Evolutionary conservation across 2,797 vertebrate species (phyloP).

Genomic region (Hypotaenidia okinawae): DNA sequence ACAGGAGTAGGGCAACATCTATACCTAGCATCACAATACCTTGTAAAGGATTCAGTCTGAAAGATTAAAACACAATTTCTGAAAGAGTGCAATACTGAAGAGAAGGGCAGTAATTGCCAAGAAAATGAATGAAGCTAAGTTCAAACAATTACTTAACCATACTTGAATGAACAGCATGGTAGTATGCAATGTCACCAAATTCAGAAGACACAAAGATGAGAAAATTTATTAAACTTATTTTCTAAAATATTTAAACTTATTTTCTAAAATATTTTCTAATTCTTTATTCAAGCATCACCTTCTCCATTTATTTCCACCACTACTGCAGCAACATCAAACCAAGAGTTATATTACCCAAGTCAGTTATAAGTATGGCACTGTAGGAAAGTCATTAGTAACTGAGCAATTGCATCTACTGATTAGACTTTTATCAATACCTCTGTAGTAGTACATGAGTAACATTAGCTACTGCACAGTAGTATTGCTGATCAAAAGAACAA

Average conservation of each 20-base stretch:
- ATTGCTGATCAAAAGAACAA: constrained; percentile 12
- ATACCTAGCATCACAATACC: neutral
- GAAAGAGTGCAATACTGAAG: neutral
- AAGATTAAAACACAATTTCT: neutral
- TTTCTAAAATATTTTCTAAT: neutral
- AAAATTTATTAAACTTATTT: neutral
- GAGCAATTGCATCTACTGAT: neutral
- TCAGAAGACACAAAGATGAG: neutral
- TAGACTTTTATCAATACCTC: neutral
- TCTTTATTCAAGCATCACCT: neutral
- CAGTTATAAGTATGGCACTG: neutral
- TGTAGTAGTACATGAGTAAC: neutral
- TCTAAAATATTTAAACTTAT: neutral
- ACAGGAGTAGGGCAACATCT: neutral
- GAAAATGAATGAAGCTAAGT: neutral
- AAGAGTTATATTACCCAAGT: neutral
- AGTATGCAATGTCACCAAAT: neutral
- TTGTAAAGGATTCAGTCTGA: neutral
- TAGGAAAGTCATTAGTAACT: neutral
- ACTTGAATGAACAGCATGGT: neutral
- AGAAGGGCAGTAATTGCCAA: neutral
- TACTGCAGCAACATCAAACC: neutral
- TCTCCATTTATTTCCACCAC: neutral
- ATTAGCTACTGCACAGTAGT: neutral
- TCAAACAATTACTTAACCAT: neutral